Evolutionary conservation across 1,140 invertebrate genomes (phyloP), one percentile per base, ranked within the genome.

Genomic region (Eumeta japonica): DNA sequence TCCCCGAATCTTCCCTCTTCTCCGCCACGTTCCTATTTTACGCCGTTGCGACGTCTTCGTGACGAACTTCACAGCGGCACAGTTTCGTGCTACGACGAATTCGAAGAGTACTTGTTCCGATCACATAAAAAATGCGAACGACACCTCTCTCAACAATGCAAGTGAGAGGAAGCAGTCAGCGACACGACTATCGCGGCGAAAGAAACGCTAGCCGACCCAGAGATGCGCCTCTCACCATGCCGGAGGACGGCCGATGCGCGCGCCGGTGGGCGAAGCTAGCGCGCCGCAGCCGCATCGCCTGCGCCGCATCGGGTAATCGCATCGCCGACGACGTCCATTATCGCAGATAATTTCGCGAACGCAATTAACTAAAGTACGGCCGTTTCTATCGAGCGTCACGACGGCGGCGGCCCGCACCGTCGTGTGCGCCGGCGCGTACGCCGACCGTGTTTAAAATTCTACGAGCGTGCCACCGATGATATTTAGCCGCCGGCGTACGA

Each of bases 301-400:
- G 58, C 59, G 62, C 59, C 59, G 52, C 52, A 40, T 41, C 48
- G 50, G 50, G 50, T 61, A 59, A 59, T 62, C 58, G 52, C 56
- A 51, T 43, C 43, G 51, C 12, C 43, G 48, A 53, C 54, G 58
- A 63, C 59, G 60, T 53, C 47, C 55, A 59, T 62, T 62, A 61
- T 54, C 43, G 53, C 47, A 58, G 58, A 58, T 65, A 62, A 62
- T 59, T 60, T 52, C 58, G 50, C 54, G 39, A 43, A 43, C 41
- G 53, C 59, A 65, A 65, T 65, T 65, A 65, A 47, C 20, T n/a
- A 4, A 58, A 46, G 57, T 58, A 56, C 57, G 53, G 51, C 57
- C 54, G 50, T 54, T 55, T 49, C 47, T 35, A 55, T 47, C 46
- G 38, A 31, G 28, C 27, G 37, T 28, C 28, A 31, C 41, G 37